These are phyloP conservation scores for Promerops cafer DNA, from an alignment of 2,113 vertebrate genomes.

Conservation along the genomic window DNA sequence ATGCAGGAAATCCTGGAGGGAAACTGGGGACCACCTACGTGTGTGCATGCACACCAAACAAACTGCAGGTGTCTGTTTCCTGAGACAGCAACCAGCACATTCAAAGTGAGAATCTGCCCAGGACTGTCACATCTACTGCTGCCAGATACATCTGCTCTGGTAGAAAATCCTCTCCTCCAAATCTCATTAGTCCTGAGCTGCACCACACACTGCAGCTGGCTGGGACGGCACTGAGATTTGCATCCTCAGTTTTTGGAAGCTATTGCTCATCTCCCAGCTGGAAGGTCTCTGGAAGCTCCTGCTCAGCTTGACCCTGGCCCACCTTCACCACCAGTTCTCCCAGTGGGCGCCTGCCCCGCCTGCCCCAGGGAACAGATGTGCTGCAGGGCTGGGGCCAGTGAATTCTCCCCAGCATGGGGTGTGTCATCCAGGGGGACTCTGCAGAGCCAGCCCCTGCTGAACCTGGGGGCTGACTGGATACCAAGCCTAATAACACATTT, in stretches of 20 bases:
- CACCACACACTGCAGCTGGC: not conserved
- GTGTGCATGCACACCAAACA: not conserved
- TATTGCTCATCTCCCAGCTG: not conserved
- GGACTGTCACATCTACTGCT: not conserved
- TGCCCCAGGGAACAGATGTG: rapidly evolving
- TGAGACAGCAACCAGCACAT: not conserved
- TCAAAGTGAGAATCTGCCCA: not conserved
- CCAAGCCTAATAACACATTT: not conserved
- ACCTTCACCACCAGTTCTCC: not conserved
- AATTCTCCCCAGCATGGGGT: rapidly evolving
- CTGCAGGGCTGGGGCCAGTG: not conserved
- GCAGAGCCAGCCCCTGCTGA: not conserved
- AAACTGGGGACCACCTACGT: not conserved
- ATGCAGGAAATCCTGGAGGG: not conserved
- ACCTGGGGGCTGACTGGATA: not conserved
- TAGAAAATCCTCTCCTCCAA: not conserved
- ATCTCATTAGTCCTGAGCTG: not conserved
- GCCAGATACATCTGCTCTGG: not conserved
- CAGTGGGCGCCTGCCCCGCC: rapidly evolving
- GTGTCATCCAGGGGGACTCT: not conserved
- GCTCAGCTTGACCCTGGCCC: not conserved
- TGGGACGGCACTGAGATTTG: not conserved
- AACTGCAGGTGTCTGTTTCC: not conserved
- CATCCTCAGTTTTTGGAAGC: not conserved
- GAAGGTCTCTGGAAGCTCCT: not conserved